Base-by-base conservation (phyloP, 2,888 invertebrate genomes). In the Ennomos quercinarius region DNA sequence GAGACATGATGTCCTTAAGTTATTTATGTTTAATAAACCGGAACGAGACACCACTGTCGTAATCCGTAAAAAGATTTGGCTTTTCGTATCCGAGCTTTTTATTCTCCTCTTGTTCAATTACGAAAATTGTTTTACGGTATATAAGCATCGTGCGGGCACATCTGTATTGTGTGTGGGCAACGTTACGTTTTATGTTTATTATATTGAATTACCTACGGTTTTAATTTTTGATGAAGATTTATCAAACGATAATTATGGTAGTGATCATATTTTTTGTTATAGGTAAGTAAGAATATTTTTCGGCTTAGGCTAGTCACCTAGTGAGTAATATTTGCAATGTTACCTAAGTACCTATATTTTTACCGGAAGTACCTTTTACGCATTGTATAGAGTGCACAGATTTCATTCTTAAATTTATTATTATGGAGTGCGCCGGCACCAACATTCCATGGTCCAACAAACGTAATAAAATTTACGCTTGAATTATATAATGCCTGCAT, bases 31-130 rank as follows among this genome's bases (percentile, higher is more conserved):
- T 27, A 27, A 27, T 27, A 27, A 27, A 66, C 61, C 59, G 66
- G 66, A 74, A 72, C 69, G 68, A 73, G 67, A 71, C 65, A 64
- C 73, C 67, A 73, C 72, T 66, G 58, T 58, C 58, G 52, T 62
- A 65, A 64, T 70, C 56, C 63, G 61, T 63, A 60, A 71, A 72
- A 64, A 54, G 57, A 57, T 68, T 68, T 59, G 51, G 60, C 59
- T 68, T 64, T 64, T 70, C 67, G 60, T 61, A 65, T 73, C 72
- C 67, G 57, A 66, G 67, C 63, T 73, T 77, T 68, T 74, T 76
- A 49, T 71, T 67, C 38, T 73, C 70, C 55, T 70, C 73, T 69
- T 68, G 73, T 73, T 72, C 74, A 76, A 81, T 78, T 73, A 76
- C 74, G 66, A 62, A 75, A 75, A 75, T 74, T 76, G 77, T 72